Evolutionary conservation across 1,140 invertebrate genomes (phyloP).

Genomic region (Bradynema listronoti): DNA sequence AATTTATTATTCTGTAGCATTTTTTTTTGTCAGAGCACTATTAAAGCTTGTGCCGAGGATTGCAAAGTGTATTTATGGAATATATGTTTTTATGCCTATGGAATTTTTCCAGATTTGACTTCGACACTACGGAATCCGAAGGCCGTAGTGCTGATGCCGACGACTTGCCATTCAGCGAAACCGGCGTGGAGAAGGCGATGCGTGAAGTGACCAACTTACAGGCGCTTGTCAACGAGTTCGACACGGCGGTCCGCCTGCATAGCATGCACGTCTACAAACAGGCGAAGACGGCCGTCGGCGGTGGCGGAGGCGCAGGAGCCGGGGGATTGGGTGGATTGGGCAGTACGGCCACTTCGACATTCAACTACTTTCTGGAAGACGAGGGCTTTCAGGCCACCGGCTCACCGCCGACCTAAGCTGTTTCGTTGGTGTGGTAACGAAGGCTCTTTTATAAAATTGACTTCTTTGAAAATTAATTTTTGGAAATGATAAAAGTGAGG

Average conservation of each 20-base stretch:
- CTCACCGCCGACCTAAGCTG: too few relatives aligned
- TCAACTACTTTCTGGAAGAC: constrained; percentile 12
- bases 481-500: too few relatives aligned
- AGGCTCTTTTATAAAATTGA: too few relatives aligned
- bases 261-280: not conserved
- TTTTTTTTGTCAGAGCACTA: not conserved
- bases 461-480: too few relatives aligned
- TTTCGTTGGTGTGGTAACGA: too few relatives aligned
- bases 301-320: not conserved
- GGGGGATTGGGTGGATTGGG: not conserved
- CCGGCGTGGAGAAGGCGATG: not conserved
- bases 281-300: not conserved
- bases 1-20: not conserved
- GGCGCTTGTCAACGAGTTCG: not conserved
- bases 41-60: not conserved
- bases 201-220: not conserved
- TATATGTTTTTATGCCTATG: too few relatives aligned
- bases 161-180: not conserved
- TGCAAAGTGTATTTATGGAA: not conserved
- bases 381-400: constrained; percentile 13
- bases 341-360: too few relatives aligned
- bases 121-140: too few relatives aligned
- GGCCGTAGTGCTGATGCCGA: too few relatives aligned
- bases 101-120: too few relatives aligned
- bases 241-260: not conserved